A percentile compares a stretch with the other conserved stretches of the same genome.
Conservation (phyloP, 1,140 invertebrate genomes). For the Pantala flavescens region DNA sequence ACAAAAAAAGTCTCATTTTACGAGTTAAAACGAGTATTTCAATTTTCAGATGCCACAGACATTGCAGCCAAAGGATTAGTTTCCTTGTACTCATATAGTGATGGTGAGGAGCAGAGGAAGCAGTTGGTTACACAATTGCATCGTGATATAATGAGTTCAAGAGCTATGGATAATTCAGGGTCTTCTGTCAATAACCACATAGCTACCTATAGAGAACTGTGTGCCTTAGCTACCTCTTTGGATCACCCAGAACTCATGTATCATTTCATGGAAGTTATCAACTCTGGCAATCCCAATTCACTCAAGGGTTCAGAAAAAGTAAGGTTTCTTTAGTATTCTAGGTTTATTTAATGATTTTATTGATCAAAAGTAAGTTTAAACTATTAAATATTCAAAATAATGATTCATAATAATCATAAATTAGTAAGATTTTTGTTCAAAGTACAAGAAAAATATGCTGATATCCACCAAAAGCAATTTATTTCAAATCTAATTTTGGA, state of each 20-base stretch:
- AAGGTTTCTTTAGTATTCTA: background rate
- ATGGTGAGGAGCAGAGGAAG: background rate
- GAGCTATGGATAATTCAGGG: background rate
- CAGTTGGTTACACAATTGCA: background rate
- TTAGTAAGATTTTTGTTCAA: too few relatives aligned
- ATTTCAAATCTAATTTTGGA: too few relatives aligned
- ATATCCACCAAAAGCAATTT: too few relatives aligned
- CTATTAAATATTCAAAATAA: too few relatives aligned
- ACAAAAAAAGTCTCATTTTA: too few relatives aligned
- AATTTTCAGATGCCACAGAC: slow-evolving; percentile 50
- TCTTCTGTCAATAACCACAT: slow-evolving; percentile 31
- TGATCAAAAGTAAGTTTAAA: too few relatives aligned
- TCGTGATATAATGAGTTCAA: background rate
- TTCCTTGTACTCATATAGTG: background rate
- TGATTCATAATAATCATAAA: too few relatives aligned
- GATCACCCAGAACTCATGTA: slow-evolving; percentile 92
- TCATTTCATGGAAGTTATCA: slow-evolving; percentile 85
- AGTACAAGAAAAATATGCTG: too few relatives aligned
- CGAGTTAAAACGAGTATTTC: background rate
- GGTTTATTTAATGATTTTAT: too few relatives aligned
- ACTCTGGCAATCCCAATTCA: background rate
- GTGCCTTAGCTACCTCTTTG: slow-evolving; percentile 81
- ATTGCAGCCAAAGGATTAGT: background rate
- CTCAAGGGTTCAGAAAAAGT: background rate
- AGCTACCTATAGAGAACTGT: slow-evolving; percentile 88